Evolutionary conservation across 2,888 invertebrate species (phyloP), one percentile per base, ranked within the genome.

Genomic region (Limnephilus marmoratus): DNA sequence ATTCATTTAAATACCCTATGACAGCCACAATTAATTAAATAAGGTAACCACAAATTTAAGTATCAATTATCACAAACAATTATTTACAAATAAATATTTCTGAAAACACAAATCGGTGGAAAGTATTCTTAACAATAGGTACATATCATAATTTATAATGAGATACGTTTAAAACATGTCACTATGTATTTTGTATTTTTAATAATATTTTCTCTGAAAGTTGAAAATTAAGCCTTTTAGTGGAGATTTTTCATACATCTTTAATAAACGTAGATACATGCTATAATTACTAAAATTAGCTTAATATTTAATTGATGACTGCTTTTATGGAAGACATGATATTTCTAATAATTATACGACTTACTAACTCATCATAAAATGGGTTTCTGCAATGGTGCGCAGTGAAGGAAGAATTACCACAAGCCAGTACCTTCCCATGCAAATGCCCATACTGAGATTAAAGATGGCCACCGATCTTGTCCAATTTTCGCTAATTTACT

Each of bases 51-150:
- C 82, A 45, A 86, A 4, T 89, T 31, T 89, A 89, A 89, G 89
- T 89, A 89, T 49, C 89, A 18, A 89, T 29, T 89, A 68, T 89
- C 89, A 89, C 89, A 89, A 68, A 89, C 41, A 49, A 86, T 37
- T 86, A 86, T 86, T 45, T 86, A 45, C 45, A 86, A 37, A 86
- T 29, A 86, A 86, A 45, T n/a, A 86, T 86, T 18, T 86, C 45
- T 37, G 45, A 86, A 86, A 45, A 86, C 37, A 86, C 34, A 37
- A 86, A 37, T 86, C 41, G 45, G 34, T 37, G 41, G 45, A 45
- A 86, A 45, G 11, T 15, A 29, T 86, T 45, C 41, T 34, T 15
- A 34, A 34, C n/a, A 81, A 81, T n/a, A 81, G 41, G 41, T 81
- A 45, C 12, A 12, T 12, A 45, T 45, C 5, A 12, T 45, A 45